Evolutionary conservation across 2,888 invertebrate genomes (phyloP), one percentile per base, ranked within the genome.

Genomic region (Oxystoma pomonae): DNA sequence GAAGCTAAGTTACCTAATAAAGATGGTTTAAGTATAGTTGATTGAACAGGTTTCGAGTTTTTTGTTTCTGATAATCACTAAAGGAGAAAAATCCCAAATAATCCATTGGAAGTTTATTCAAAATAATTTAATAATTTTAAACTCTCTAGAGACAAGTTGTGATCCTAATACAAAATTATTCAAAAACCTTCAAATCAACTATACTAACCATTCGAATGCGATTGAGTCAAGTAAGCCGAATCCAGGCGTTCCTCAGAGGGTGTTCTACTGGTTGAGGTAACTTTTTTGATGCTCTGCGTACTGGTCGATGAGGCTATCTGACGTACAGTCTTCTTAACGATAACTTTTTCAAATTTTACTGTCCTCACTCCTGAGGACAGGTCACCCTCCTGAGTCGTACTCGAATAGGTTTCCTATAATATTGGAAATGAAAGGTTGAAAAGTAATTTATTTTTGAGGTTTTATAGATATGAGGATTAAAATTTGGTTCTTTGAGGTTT

Each of bases 331-430:
- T 85, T 88, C 74, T 84, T 84, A 60, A 90, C 84, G 1, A 85
- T 86, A 70, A 90, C 85, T 77, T 86, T 84, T 76, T 92, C 91
- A 69, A 89, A 88, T 77, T 89, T 90, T 57, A 91, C 87, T 69
- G 87, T 85, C 72, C 86, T 87, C 9, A 84, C 82, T 3, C 88
- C 87, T 61, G 86, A 81, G 21, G 82, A 80, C 52, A 87, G 79
- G 69, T 89, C 88, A 69, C 87, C 88, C 80, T 88, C 88, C 77
- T 88, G 87, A 67, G 87, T 78, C 1, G 83, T 75, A 16, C 81
- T 75, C 60, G 83, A 82, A 69, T 80, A 80, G 20, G 82, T 82
- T 74, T 86, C 84, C 75, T 84, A 81, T 53, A 73, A 74, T 55
- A n/a, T n/a, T n/a, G n/a, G n/a, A n/a, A n/a, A n/a, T n/a, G n/a